A percentile compares a stretch with the other conserved stretches of the same genome.
Conservation (phyloP, 1,140 invertebrate genomes). For the Zaprionus tsacasi region DNA sequence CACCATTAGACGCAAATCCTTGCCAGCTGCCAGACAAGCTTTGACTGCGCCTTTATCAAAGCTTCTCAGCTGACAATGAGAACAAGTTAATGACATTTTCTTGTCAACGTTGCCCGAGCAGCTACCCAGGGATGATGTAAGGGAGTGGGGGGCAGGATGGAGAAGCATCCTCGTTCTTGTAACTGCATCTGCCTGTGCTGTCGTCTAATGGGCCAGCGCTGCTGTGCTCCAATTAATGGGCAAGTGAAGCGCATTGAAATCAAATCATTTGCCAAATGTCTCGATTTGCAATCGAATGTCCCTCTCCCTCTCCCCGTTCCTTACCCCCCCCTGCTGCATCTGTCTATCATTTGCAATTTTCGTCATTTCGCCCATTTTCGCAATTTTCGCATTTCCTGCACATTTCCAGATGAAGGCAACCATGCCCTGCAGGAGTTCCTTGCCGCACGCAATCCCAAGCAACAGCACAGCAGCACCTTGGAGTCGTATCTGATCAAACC, state of each 20-base stretch:
- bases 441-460: conserved; percentile 95
- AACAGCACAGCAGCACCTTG: conserved; percentile 97
- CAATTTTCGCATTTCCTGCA: conserved; percentile 1
- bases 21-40: conserved; percentile 61
- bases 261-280: conserved; percentile 78
- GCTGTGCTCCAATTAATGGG: conserved; percentile 74
- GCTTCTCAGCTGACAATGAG: conserved; percentile 75
- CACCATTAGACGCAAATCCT: conserved; percentile 76
- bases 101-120: conserved; percentile 54
- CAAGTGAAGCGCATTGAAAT: conserved; percentile 68
- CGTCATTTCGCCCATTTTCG: neutral
- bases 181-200: conserved; percentile 60
- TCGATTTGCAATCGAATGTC: conserved; percentile 61
- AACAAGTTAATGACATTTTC: conserved; percentile 83
- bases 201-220: conserved; percentile 47
- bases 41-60: conserved; percentile 79
- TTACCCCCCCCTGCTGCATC: too few relatives aligned
- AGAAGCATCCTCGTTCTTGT: conserved; percentile 14
- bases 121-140: neutral
- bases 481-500: conserved; percentile 99
- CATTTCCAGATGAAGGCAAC: conserved; percentile 94
- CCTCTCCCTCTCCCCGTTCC: neutral
- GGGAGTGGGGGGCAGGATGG: neutral
- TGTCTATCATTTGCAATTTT: conserved; percentile 16
- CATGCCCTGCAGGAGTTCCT: conserved; percentile 98